phyloP scores from a whole-genome alignment of 2,888 invertebrate species.

The Onthophagus sagittarius region DNA sequence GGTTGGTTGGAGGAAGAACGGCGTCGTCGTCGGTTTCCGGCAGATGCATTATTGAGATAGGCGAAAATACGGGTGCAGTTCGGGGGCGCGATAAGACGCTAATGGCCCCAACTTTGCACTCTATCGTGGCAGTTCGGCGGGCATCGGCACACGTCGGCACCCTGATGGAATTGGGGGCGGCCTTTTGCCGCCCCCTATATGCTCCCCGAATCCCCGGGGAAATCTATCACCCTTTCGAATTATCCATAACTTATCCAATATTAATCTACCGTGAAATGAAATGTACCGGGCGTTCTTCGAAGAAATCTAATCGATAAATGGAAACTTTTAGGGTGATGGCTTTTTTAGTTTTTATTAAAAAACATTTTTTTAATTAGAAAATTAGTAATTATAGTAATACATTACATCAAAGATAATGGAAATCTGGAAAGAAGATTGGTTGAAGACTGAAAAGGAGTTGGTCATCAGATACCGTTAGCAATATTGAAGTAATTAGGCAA shows the following conservation, averaged over 20 bases:
- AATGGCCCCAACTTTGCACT: slow-evolving; percentile 59
- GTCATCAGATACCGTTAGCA: no score
- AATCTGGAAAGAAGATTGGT: no score
- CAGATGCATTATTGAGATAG: slow-evolving; percentile 51
- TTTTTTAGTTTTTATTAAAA: not conserved
- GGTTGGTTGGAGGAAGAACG: no score
- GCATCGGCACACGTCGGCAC: slow-evolving; percentile 31
- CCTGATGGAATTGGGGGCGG: slow-evolving; percentile 23
- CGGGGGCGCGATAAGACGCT: slow-evolving; percentile 53
- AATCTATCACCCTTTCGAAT: slow-evolving; percentile 51
- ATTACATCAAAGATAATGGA: no score
- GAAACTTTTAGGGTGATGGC: not conserved
- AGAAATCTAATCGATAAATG: not conserved
- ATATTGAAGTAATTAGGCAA: no score
- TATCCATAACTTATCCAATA: slow-evolving; percentile 52
- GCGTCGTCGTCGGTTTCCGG: slow-evolving; percentile 27
- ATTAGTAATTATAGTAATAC: not conserved
- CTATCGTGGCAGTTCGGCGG: slow-evolving; percentile 46
- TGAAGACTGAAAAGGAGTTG: no score
- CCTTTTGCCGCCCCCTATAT: slow-evolving; percentile 31
- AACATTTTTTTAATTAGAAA: no score
- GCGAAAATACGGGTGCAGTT: slow-evolving; percentile 53
- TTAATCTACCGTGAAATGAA: slow-evolving; percentile 53
- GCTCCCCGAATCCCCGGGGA: slow-evolving; percentile 41
- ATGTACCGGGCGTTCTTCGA: slow-evolving; percentile 35